Base-by-base conservation (phyloP, 2,797 vertebrate genomes). In the Cyprinodon diabolis region DNA sequence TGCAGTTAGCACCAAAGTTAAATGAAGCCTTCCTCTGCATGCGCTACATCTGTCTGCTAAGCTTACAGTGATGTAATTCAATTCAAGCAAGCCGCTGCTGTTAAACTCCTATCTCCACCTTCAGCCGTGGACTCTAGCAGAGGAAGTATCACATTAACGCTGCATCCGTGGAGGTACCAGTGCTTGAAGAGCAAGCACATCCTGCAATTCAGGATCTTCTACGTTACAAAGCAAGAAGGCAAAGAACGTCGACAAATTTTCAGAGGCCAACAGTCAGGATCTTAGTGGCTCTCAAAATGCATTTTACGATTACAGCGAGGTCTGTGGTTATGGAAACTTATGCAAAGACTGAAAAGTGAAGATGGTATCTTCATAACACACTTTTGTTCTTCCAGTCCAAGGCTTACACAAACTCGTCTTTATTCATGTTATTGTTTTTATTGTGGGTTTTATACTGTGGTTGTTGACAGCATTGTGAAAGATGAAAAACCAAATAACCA, bases 181-280 rank as follows among this genome's bases (percentile, higher is more conserved):
- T 62, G 23, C 8, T 11, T 69, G 35, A 19, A 60, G 23, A 11
- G 5, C 15, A 12, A 11, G 66, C 49, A 51, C 6, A 85, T 78
- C 71, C 60, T 48, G 79, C 11, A 76, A 51, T 54, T 76, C 75
- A 19, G 35, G 72, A 76, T 69, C 57, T 72, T 13, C 47, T 11
- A 30, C 66, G 68, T n/a, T 13, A 6, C 25, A 51, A 40, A 23
- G 13, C 14, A 51, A 25, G 15, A 35, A 2, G 13, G 62, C n/a
- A 56, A 12, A 45, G 12, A 66, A 30, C 37, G 23, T 56, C 62
- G 21, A 25, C 25, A 5, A 55, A 73, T 8, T 4, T 30, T 4
- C 23, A 35, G 6, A 30, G 19, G 12, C 6, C 12, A 0, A 43
- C 11, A 55, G 3, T 66, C 6, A 35, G 14, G 17, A 21, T 6